phyloP scores from a whole-genome alignment of 2,113 vertebrate species.

The Platanista minor region DNA sequence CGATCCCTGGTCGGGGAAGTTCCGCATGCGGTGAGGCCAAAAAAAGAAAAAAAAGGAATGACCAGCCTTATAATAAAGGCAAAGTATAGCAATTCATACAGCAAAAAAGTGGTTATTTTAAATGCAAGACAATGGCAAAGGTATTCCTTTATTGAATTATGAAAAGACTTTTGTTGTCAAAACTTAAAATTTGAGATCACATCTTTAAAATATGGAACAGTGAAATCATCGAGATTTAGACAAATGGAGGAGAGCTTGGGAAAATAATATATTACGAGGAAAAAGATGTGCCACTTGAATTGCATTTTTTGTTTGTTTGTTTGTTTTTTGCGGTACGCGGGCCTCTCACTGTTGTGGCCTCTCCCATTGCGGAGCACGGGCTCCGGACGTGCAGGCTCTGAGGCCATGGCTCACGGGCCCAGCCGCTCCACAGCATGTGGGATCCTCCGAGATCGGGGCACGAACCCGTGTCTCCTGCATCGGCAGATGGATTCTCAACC shows the following conservation, averaged over 20 bases:
- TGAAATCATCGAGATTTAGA: neutral
- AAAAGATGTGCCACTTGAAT: neutral
- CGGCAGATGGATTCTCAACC: too few species aligned
- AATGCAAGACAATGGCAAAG: neutral
- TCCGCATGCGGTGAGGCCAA: neutral
- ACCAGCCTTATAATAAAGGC: neutral
- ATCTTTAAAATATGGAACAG: neutral
- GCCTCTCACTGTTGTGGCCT: too few species aligned
- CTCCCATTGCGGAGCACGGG: too few species aligned
- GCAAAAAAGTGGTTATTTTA: neutral
- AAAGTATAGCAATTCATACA: neutral
- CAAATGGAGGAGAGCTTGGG: neutral
- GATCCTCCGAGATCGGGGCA: too few species aligned
- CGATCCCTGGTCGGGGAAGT: neutral
- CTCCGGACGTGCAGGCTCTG: too few species aligned
- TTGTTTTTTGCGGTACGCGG: too few species aligned
- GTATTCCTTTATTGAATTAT: neutral
- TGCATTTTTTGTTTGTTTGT: too few species aligned
- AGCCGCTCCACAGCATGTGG: too few species aligned
- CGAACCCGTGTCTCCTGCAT: too few species aligned
- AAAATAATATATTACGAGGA: neutral
- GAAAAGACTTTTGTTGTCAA: neutral
- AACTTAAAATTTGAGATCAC: neutral
- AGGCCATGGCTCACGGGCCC: too few species aligned
- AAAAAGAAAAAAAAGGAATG: neutral